phyloP scores from a whole-genome alignment of 2,888 invertebrate species.

The Ligdia adustata region DNA sequence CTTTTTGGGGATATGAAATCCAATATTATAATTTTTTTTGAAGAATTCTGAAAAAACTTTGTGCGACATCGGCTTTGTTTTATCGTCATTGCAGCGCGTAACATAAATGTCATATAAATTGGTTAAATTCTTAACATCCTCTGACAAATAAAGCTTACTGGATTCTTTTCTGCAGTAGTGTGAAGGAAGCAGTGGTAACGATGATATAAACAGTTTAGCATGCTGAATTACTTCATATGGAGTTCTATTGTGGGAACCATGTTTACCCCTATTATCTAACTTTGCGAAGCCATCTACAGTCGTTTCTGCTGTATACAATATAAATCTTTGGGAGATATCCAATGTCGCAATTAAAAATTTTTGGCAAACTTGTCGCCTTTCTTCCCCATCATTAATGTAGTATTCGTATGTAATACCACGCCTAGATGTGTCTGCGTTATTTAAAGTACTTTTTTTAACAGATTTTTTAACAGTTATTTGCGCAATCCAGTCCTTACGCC shows the following conservation, averaged over 20 bases:
- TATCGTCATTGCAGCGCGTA: background rate
- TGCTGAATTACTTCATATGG: background rate
- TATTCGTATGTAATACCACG: constrained; percentile 7
- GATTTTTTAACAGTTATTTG: background rate
- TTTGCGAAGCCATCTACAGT: background rate
- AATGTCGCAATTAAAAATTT: constrained; percentile 11
- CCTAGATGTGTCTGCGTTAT: background rate
- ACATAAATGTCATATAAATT: constrained; percentile 4
- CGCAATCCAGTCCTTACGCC: constrained; percentile 3
- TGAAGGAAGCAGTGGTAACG: constrained; percentile 4
- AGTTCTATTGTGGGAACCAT: background rate
- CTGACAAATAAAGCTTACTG: background rate
- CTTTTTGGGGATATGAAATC: constrained; percentile 15
- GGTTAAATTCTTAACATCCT: background rate
- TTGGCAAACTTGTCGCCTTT: constrained; percentile 13
- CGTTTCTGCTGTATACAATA: background rate
- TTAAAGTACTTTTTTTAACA: background rate
- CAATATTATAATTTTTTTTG: constrained; percentile 5
- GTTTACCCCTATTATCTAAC: background rate
- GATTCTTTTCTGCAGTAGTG: constrained; percentile 4
- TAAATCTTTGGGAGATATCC: constrained; percentile 4
- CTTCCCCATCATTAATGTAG: constrained; percentile 14
- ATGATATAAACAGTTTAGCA: background rate
- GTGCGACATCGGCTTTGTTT: constrained; percentile 1
- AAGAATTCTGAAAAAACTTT: constrained; percentile 8